Evolutionary conservation across 2,113 vertebrate genomes (phyloP).

Genomic region (Xenopus laevis): DNA sequence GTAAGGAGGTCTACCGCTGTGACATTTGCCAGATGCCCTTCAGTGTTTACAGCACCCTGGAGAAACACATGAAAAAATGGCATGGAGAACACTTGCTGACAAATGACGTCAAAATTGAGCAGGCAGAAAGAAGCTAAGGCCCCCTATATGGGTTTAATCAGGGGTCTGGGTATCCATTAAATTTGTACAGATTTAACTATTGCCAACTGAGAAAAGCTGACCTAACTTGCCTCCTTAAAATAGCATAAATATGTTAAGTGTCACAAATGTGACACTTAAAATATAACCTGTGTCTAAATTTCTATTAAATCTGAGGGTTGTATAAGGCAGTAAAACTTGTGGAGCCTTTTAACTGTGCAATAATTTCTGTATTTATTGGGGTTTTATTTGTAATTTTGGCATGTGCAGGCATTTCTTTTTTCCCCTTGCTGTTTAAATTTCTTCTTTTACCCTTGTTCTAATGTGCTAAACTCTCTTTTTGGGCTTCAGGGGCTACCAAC

Average conservation of each 20-base stretch:
- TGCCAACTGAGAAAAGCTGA: slow-evolving; percentile 86
- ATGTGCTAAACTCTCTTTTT: slow-evolving; percentile 44
- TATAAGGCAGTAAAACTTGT: slow-evolving; percentile 89
- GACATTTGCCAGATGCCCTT: slow-evolving; percentile 99
- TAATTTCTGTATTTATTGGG: slow-evolving; percentile 99
- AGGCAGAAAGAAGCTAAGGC: slow-evolving; percentile 91
- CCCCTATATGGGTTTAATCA: slow-evolving; percentile 61
- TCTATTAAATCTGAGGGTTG: slow-evolving; percentile 84
- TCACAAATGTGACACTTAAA: slow-evolving; percentile 72
- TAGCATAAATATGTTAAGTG: slow-evolving; percentile 67
- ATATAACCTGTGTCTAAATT: slow-evolving; percentile 77
- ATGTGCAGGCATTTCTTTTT: slow-evolving; percentile 94
- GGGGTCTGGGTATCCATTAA: slow-evolving; percentile 68
- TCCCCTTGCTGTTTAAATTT: slow-evolving; percentile 70
- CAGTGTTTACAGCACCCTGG: slow-evolving; percentile 99
- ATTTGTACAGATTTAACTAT: slow-evolving; percentile 77
- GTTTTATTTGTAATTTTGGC: slow-evolving; percentile 97
- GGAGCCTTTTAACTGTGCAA: slow-evolving; percentile 99
- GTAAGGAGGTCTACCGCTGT: slow-evolving; percentile 98
- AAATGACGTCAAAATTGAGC: slow-evolving; percentile 98
- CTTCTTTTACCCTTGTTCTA: slow-evolving; percentile 58
- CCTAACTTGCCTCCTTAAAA: slow-evolving; percentile 77
- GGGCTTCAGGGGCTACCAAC: slow-evolving; percentile 28
- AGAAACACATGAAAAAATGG: slow-evolving; percentile 99
- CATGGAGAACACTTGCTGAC: slow-evolving; percentile 98